Conservation (phyloP, 2,888 invertebrate genomes). For the Drosophila subquinaria region DNA sequence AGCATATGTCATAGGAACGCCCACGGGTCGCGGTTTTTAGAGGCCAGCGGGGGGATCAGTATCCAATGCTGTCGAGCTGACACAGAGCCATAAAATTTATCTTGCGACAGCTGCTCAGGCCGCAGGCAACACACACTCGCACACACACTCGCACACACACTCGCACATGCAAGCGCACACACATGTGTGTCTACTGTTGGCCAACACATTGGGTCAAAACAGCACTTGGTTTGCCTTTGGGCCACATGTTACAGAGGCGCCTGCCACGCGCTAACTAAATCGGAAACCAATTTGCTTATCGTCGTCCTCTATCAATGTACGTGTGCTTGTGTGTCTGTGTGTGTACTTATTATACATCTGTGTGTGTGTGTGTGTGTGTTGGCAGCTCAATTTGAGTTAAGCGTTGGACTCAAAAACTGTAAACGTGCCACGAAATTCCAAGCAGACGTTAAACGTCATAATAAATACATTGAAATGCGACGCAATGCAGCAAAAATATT, state of each 20-base stretch:
- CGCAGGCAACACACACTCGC: constrained; percentile 22
- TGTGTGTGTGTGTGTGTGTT: constrained; percentile 13
- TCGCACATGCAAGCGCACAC: no score
- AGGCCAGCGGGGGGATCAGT: constrained; percentile 6
- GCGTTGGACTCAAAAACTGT: constrained; percentile 34
- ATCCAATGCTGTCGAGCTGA: constrained; percentile 24
- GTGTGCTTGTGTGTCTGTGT: constrained; percentile 3
- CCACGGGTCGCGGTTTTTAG: constrained; percentile 6
- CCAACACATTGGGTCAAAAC: constrained; percentile 13
- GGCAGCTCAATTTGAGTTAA: constrained; percentile 52
- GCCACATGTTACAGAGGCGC: constrained; percentile 46
- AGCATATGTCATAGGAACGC: constrained; percentile 34
- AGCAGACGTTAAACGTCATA: constrained; percentile 34
- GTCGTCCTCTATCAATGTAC: constrained; percentile 28
- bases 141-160: constrained; percentile 19
- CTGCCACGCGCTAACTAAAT: constrained; percentile 59
- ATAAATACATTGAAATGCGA: constrained; percentile 47
- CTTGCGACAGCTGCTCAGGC: constrained; percentile 52
- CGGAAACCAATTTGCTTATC: constrained; percentile 75
- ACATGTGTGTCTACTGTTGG: background rate
- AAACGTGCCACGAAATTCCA: constrained; percentile 33
- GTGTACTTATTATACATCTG: background rate
- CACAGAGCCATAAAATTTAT: constrained; percentile 47
- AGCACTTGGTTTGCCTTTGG: constrained; percentile 36
- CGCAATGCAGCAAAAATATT: constrained; percentile 62